Conservation (phyloP, 35 echinoderm and acorn worm genomes). For the Ophiothrix spiculata region DNA sequence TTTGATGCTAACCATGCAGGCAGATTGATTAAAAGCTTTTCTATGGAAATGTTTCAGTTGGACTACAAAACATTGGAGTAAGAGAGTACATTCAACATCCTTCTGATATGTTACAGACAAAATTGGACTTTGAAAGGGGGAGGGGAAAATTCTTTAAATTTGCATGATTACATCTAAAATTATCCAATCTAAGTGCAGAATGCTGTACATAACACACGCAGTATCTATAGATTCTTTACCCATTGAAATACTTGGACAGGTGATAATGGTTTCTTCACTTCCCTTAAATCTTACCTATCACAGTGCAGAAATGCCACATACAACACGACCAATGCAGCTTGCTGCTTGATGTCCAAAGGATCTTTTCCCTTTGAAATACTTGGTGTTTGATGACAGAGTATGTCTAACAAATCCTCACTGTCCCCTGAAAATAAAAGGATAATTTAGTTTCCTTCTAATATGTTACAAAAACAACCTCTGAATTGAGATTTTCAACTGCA, state of each 20-base stretch:
- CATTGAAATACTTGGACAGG: no score
- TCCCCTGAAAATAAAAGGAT: conserved; percentile 11
- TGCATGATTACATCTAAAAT: neutral
- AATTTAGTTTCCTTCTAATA: neutral
- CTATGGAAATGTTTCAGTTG: no score
- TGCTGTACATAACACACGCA: neutral
- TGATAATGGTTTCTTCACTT: no score
- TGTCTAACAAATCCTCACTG: neutral
- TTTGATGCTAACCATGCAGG: no score
- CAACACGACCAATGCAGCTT: conserved; percentile 28
- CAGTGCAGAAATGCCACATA: conserved; percentile 45
- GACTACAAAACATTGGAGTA: no score
- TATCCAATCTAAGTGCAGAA: neutral
- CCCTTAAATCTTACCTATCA: conserved; percentile 53
- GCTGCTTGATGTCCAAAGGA: conserved; percentile 2
- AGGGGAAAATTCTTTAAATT: neutral
- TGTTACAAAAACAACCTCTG: neutral
- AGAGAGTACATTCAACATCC: no score
- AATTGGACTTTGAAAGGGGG: no score
- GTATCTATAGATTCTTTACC: no score
- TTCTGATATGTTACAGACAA: no score
- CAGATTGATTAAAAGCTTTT: no score
- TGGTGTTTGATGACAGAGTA: conserved; percentile 1
- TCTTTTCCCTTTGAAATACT: neutral
- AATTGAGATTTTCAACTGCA: neutral